Evolutionary conservation across 2,888 invertebrate species (phyloP).

Genomic region (Ornithoptera alexandrae): DNA sequence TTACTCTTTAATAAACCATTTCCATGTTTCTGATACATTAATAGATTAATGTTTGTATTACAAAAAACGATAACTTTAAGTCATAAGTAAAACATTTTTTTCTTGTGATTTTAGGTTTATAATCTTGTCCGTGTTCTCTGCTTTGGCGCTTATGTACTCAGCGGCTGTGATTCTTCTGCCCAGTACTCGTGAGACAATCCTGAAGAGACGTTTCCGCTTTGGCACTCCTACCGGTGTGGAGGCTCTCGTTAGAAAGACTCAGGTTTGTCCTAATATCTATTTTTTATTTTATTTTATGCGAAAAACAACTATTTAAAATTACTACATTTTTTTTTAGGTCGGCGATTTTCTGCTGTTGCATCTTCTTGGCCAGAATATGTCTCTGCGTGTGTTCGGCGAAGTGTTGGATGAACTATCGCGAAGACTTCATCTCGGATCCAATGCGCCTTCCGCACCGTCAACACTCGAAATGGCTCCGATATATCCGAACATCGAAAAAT

Average conservation of each 20-base stretch:
- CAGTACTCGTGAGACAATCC: conserved; percentile 88
- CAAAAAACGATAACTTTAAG: not conserved
- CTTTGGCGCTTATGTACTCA: conserved; percentile 89
- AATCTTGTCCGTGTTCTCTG: conserved; percentile 86
- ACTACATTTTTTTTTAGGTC: conserved; percentile 79
- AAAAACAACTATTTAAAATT: not conserved
- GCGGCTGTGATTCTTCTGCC: conserved; percentile 89
- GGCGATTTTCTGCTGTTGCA: conserved; percentile 93
- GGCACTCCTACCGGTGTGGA: conserved; percentile 87
- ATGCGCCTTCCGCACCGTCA: conserved; percentile 91
- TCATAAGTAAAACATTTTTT: not conserved
- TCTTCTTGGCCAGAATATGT: conserved; percentile 92
- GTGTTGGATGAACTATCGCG: conserved; percentile 88
- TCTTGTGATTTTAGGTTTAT: conserved; percentile 88
- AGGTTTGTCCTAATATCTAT: conserved; percentile 74
- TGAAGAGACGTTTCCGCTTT: conserved; percentile 89
- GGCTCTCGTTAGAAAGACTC: conserved; percentile 88
- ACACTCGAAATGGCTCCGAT: conserved; percentile 93
- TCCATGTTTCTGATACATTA: too few relatives aligned
- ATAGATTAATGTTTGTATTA: not conserved
- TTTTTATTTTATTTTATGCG: not conserved
- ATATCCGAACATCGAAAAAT: conserved; percentile 89
- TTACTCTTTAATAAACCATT: too few relatives aligned
- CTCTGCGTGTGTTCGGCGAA: conserved; percentile 88
- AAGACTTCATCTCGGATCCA: conserved; percentile 84